These are phyloP conservation scores for Hypena proboscidalis DNA, from an alignment of 2,888 invertebrate genomes.

Conservation along the genomic window DNA sequence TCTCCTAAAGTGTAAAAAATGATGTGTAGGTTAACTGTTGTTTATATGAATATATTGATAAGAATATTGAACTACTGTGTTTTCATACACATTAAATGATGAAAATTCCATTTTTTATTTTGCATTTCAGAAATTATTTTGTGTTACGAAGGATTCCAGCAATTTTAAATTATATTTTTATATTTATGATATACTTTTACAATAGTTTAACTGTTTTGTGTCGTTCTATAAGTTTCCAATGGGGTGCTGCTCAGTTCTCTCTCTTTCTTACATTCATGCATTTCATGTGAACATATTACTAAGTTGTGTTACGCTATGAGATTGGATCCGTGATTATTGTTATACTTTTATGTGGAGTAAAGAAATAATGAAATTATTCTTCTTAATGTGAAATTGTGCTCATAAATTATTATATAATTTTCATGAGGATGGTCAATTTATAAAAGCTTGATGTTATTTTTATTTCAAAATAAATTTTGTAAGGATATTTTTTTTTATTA, in stretches of 20 bases:
- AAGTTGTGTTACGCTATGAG: constrained; percentile 50
- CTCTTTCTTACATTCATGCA: constrained; percentile 24
- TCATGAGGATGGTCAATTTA: constrained; percentile 80
- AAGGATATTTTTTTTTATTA: constrained; percentile 51
- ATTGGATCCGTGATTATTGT: constrained; percentile 57
- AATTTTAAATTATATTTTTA: constrained; percentile 59
- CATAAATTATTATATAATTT: constrained; percentile 79
- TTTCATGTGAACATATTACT: constrained; percentile 27
- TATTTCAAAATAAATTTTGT: constrained; percentile 82
- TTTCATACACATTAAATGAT: constrained; percentile 70
- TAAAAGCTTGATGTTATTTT: constrained; percentile 83
- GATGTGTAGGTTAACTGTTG: constrained; percentile 75
- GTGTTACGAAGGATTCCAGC: constrained; percentile 59
- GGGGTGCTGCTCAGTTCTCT: constrained; percentile 28
- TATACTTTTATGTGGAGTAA: constrained; percentile 55
- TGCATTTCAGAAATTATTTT: constrained; percentile 65
- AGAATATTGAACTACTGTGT: constrained; percentile 73
- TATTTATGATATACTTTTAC: constrained; percentile 65
- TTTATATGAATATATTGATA: constrained; percentile 81
- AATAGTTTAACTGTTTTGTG: constrained; percentile 40
- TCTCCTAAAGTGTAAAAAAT: constrained; percentile 80
- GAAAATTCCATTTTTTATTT: constrained; percentile 72
- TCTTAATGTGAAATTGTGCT: constrained; percentile 79
- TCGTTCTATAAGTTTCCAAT: constrained; percentile 26
- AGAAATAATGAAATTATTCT: constrained; percentile 62